Percentiles rank a stretch among this genome's conserved stretches.
phyloP scores from a whole-genome alignment of 2,797 vertebrate genomes.

The Pachyuromys duprasi region DNA sequence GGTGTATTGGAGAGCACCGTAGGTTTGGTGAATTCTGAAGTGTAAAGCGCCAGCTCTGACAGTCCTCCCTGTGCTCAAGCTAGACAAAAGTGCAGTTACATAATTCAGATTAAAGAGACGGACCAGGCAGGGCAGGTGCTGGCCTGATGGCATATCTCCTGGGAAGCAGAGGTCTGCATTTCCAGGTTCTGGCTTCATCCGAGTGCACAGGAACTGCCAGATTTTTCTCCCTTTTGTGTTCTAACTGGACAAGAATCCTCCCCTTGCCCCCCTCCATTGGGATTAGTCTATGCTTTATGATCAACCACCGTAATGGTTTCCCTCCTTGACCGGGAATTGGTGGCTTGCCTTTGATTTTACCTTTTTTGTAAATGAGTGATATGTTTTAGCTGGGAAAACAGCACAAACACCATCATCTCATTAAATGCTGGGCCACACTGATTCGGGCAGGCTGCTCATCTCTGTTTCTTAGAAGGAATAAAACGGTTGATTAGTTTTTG shows the following conservation, averaged over 20 bases:
- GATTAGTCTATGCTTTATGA: neutral
- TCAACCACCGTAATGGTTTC: neutral
- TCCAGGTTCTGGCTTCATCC: neutral
- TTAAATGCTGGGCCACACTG: conserved; percentile 61
- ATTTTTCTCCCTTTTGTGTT: neutral
- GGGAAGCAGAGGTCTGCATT: neutral
- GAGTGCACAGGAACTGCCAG: neutral
- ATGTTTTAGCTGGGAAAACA: conserved; percentile 52
- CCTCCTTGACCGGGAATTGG: conserved; percentile 38
- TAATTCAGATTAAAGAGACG: neutral
- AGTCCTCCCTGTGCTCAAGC: neutral
- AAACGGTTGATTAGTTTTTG: conserved; percentile 62
- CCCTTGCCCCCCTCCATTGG: neutral
- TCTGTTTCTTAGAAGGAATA: conserved; percentile 66
- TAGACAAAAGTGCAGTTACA: neutral
- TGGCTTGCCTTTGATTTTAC: conserved; percentile 70
- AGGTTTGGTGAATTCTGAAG: neutral
- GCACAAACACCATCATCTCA: conserved; percentile 67
- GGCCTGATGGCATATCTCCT: fast-evolving
- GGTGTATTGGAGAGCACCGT: neutral
- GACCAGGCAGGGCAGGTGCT: neutral
- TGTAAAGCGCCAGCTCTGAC: neutral
- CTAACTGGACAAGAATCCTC: neutral
- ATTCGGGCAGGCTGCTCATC: conserved; percentile 62
- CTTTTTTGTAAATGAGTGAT: conserved; percentile 61